Base-by-base conservation (phyloP, 2,888 invertebrate species). In the Sepiola atlantica region DNA sequence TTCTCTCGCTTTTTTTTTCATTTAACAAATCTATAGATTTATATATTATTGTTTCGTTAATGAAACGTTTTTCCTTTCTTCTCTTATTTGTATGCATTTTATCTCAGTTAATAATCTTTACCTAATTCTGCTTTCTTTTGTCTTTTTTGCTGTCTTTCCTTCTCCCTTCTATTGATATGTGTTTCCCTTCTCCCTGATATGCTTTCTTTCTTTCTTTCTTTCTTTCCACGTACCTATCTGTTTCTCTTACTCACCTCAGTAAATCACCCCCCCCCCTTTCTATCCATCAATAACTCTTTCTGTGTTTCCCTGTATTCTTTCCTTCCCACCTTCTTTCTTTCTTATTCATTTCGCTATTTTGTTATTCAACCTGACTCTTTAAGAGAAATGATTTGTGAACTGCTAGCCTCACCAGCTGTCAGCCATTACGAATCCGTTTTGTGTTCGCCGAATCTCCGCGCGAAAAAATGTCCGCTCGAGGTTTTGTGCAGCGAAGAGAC, bases 311-410 rank as follows among this genome's bases (percentile, higher is more conserved):
- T 8, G 45, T 45, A 45, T 32, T 14, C 10, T n/a, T 77, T 32
- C 1, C 16, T n/a, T 16, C 10, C 16, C 10, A 0, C 4, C 12
- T 77, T 77, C 28, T 0, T n/a, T 77, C n/a, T 14, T 18, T 14
- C 14, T 77, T 77, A 14, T 2, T 45, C 45, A 45, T 45, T 45
- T 45, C 45, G 45, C 10, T 28, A 10, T 77, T n/a, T 14, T 21
- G 28, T 32, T 16, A 16, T n/a, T n/a, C n/a, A n/a, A 32, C 32
- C 32, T 32, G 77, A 32, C 77, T 77, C 77, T 77, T n/a, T 32
- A 77, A 77, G n/a, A 77, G 77, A 77, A 77, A 77, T 77, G 77
- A 77, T 77, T 77, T 77, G 77, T 77, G 77, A 77, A 77, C 77
- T 77, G 77, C n/a, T n/a, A 77, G 32, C 77, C 77, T 77, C 77